Base-by-base conservation (phyloP, 2,888 invertebrate genomes). In the Lasioglossum figueresi region DNA sequence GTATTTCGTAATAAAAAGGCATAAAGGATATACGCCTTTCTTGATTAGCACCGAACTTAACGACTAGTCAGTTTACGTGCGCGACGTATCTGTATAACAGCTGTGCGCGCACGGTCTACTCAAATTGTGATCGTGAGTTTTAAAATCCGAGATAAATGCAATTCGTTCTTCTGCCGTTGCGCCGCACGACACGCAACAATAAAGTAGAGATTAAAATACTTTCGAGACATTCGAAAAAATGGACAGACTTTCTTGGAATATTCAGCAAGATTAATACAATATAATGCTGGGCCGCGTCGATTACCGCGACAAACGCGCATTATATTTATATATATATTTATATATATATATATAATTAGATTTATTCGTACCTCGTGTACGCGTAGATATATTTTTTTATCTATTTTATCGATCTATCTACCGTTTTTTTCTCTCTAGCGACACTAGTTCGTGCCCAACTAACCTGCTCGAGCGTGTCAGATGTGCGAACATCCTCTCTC, bases 161-260 rank as follows among this genome's bases (percentile, higher is more conserved):
- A 83, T 83, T 84, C 82, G 84, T 83, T 90, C 82, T 83, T 89
- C 89, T 89, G 88, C 79, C 88, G 86, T 89, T 89, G 89, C 86
- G 84, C 79, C 70, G 83, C 78, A 79, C 71, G 75, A 73, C 84
- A 83, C 91, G 88, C 83, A 86, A 90, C 91, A 88, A 79, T 84
- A 83, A 76, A 89, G 80, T 85, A 83, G 85, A 78, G 89, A 90
- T 90, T 91, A 91, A 92, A 91, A 91, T 92, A 92, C 91, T 92
- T 92, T 92, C 92, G 91, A 92, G 88, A 92, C 87, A 89, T 91
- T 92, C 90, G 91, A 92, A 91, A 92, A 91, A 90, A 89, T 92
- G 92, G 91, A 91, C 92, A 91, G 92, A 91, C 89, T 91, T 88
- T 86, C 85, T 88, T 86, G 89, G 88, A 90, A 89, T 91, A 88